Conservation (phyloP, 2,797 vertebrate genomes). For the Peromyscus attwateri region DNA sequence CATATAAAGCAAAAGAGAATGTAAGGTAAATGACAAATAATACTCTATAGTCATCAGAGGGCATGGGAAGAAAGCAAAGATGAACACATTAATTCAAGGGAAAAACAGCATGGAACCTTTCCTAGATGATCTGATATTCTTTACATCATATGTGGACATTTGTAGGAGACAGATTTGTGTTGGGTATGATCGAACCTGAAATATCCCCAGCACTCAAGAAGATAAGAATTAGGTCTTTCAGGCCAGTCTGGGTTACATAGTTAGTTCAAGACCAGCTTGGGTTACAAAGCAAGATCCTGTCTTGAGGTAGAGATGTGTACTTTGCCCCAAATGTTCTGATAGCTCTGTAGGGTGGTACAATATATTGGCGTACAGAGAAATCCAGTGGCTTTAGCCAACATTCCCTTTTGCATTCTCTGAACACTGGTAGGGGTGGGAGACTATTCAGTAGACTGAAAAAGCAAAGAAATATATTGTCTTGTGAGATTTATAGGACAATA, state of each 20-base stretch:
- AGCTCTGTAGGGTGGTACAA: background rate
- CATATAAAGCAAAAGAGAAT: background rate
- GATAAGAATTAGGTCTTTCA: background rate
- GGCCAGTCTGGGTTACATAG: background rate
- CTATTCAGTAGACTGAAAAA: background rate
- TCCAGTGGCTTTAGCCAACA: background rate
- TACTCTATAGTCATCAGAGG: background rate
- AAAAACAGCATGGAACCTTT: background rate
- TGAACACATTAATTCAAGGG: conserved; percentile 8
- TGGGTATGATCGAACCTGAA: background rate
- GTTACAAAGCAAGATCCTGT: background rate
- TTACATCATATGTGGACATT: background rate
- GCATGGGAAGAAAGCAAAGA: background rate
- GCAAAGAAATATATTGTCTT: background rate
- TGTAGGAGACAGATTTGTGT: conserved; percentile 22
- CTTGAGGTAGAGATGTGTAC: background rate
- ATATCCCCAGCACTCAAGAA: background rate
- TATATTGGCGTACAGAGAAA: background rate
- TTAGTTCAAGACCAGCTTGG: background rate
- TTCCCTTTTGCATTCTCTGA: background rate
- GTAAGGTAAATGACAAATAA: background rate
- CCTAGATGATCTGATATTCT: background rate
- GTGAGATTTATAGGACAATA: background rate
- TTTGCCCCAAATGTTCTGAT: background rate
- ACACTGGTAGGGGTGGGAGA: background rate